A percentile compares a stretch with the other conserved stretches of the same genome.
phyloP scores from a whole-genome alignment of 1,140 invertebrate species.

The Fragariocoptes setiger region DNA sequence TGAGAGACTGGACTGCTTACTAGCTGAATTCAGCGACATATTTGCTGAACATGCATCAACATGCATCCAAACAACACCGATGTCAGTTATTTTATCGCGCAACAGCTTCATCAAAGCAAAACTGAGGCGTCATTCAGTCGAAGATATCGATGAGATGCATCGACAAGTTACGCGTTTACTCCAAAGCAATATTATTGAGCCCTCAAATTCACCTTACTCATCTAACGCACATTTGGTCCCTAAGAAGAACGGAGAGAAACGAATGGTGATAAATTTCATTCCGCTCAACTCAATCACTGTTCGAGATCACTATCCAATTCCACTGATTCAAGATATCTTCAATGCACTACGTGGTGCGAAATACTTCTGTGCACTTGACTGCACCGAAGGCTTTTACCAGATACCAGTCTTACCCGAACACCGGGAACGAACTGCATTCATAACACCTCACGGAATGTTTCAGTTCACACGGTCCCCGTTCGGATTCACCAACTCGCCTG shows the following conservation, averaged over 20 bases:
- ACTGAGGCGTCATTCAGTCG: not conserved
- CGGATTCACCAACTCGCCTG: constrained; percentile 9
- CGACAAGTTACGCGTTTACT: constrained; percentile 4
- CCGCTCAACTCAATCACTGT: constrained; percentile 2
- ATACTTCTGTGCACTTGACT: constrained; percentile 19
- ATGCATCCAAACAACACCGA: not conserved
- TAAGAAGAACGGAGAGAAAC: constrained; percentile 2
- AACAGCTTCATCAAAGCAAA: not conserved
- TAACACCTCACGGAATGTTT: constrained; percentile 12
- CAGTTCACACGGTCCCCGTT: constrained; percentile 9
- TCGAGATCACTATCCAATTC: not conserved
- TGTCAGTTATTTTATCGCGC: not conserved
- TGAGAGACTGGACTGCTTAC: not conserved
- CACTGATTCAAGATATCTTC: constrained; percentile 2
- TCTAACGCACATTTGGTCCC: constrained; percentile 16
- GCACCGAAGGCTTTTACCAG: constrained; percentile 20
- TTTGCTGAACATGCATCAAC: not conserved
- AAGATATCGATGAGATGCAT: constrained; percentile 12
- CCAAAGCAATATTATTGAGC: constrained; percentile 15
- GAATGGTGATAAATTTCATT: constrained; percentile 3
- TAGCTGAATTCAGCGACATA: not conserved
- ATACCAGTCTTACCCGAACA: constrained; percentile 13
- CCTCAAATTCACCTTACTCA: constrained; percentile 15
- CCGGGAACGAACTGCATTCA: constrained; percentile 17
- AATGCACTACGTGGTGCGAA: constrained; percentile 13